Conservation (phyloP, 2,888 invertebrate species). For the Chydorus sphaericus region DNA sequence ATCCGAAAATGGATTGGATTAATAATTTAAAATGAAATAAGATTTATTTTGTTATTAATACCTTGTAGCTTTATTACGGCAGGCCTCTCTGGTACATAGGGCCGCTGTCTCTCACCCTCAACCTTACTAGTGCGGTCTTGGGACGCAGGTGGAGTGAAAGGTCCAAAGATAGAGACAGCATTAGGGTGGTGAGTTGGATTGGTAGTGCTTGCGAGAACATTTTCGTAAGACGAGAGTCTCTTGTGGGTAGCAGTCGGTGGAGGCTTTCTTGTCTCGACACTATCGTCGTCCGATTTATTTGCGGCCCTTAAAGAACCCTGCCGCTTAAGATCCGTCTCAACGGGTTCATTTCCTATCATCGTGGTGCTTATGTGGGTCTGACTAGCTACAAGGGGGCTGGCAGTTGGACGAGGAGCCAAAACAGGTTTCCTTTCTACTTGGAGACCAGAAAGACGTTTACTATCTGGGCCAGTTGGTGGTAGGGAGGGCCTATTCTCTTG, state of each 20-base stretch:
- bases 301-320: background rate
- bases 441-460: background rate
- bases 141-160: slow-evolving; percentile 6
- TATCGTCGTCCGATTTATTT: background rate
- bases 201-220: background rate
- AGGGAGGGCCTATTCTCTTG: background rate
- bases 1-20: too few relatives aligned
- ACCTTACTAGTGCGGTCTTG: slow-evolving; percentile 7
- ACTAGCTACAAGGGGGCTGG: background rate
- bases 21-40: background rate
- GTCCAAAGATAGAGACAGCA: slow-evolving; percentile 7
- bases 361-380: background rate
- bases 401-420: slow-evolving; percentile 2
- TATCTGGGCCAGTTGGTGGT: slow-evolving; percentile 5
- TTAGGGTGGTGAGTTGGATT: slow-evolving; percentile 7
- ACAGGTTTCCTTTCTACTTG: background rate
- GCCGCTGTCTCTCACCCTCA: slow-evolving; percentile 10
- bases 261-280: slow-evolving; percentile 3
- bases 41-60: background rate
- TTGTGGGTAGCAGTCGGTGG: background rate
- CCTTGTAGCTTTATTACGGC: slow-evolving; percentile 1
- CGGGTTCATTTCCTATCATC: slow-evolving; percentile 9
- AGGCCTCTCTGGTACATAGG: slow-evolving; percentile 14
- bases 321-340: slow-evolving; percentile 9
- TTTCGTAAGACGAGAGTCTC: slow-evolving; percentile 3